Base-by-base conservation (phyloP, 2,888 invertebrate genomes). In the Mechanitis messenoides region DNA sequence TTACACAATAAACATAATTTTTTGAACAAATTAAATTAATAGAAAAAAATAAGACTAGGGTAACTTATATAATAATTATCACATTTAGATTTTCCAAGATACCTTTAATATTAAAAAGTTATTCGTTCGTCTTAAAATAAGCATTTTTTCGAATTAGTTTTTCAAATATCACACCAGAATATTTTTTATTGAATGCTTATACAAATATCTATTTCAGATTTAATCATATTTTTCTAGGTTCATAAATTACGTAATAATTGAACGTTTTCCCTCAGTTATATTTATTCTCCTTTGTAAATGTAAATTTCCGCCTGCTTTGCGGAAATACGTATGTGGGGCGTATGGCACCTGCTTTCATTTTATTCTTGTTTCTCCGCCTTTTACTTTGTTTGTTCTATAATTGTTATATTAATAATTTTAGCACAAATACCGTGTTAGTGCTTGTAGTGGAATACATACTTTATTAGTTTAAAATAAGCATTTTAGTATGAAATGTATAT, bases 311-410 rank as follows among this genome's bases (percentile, higher is more conserved):
- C 20, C 20, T 47, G n/a, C 50, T 50, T 31, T 50, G 31, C 50
- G 50, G 50, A 50, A 50, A 50, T 50, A 50, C 50, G 50, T 50
- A 50, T 50, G 11, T 50, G 50, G 50, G 31, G 28, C 50, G 50
- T 50, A 50, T 50, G 31, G 31, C 50, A 50, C 50, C 50, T 50
- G 50, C 31, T 31, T 50, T 9, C 31, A 50, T 50, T 50, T 11
- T 1, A 50, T 50, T 50, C 50, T 50, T 50, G 28, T 50, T 28
- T 50, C 50, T 50, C 50, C 42, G 3, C 42, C 7, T 38, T 38
- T 11, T 9, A 42, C 42, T 50, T 50, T 50, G 50, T 31, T 31
- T 31, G 50, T 50, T 50, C 28, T 11, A 50, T 50, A 3, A 9
- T 42, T 42, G 42, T 42, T 50, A 31, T 3, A 50, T 50, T 31